Percentiles rank a stretch among this genome's conserved stretches.
phyloP scores from a whole-genome alignment of 2,888 invertebrate genomes.

The Carpatolechia fugitivella region DNA sequence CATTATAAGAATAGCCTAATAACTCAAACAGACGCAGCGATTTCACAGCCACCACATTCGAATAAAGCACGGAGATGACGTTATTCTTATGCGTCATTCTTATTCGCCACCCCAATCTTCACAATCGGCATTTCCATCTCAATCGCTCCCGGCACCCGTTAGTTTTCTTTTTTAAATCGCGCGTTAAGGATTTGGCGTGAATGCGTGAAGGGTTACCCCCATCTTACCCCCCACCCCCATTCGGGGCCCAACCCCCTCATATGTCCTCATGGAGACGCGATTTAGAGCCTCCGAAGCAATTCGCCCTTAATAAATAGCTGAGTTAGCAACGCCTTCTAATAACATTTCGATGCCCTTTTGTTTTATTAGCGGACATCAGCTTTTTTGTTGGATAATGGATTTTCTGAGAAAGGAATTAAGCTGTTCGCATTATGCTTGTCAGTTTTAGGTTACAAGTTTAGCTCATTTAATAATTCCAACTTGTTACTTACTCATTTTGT shows the following conservation, averaged over 20 bases:
- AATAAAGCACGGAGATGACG: conserved; percentile 7
- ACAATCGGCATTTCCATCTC: conserved; percentile 77
- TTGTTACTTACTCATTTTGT: background rate
- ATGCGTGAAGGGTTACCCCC: conserved; percentile 71
- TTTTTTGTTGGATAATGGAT: conserved; percentile 1
- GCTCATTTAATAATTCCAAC: background rate
- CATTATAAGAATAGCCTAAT: no score
- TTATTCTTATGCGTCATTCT: conserved; percentile 10
- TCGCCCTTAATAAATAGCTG: conserved; percentile 45
- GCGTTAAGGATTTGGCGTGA: conserved; percentile 77
- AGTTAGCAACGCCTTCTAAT: conserved; percentile 38
- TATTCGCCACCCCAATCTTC: conserved; percentile 35
- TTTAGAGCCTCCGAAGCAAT: conserved; percentile 44
- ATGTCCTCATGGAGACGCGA: conserved; percentile 60
- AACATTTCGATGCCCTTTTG: conserved; percentile 34
- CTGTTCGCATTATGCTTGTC: background rate
- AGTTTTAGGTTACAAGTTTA: background rate
- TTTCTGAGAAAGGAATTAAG: conserved; percentile 1
- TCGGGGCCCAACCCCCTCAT: conserved; percentile 52
- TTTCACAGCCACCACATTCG: background rate
- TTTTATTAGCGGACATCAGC: conserved; percentile 20
- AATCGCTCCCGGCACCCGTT: conserved; percentile 63
- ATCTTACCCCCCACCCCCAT: conserved; percentile 29
- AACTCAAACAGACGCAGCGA: background rate
- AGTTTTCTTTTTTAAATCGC: conserved; percentile 79